Base-by-base conservation (phyloP, 2,113 vertebrate species). In the Lonchura striata region DNA sequence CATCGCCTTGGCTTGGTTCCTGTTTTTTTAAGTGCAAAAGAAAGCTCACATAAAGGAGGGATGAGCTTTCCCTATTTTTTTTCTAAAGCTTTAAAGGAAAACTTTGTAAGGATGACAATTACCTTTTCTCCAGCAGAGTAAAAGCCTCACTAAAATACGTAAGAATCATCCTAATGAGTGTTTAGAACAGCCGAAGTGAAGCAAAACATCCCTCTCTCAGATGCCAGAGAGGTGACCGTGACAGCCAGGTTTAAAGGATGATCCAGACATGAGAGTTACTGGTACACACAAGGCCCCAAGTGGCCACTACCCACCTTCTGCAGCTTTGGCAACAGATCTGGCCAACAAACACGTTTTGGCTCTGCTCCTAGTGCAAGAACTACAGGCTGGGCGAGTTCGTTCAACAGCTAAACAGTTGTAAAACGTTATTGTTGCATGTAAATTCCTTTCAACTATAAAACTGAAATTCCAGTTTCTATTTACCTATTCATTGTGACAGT, bases 401-500 rank as follows among this genome's bases (percentile, higher is more conserved):
- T 97, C 91, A 95, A 97, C 97, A 98, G 96, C 97, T 97, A 96
- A 97, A 98, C 98, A 98, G 98, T 98, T 97, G 96, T 98, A 96
- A 97, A 97, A 90, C 47, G 83, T 98, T 97, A 97, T 97, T 96
- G 98, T 98, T 98, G 98, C 98, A 98, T 99, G 98, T 98, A 96
- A 96, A 95, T 98, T 97, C 97, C 95, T 97, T 98, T 97, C 95
- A 95, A 88, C 94, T 91, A 92, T 96, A 97, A 97, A 98, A 96
- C 95, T 78, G 88, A 95, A 98, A 98, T 94, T 98, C 95, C 96
- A 97, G 90, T 98, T 97, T 98, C 97, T 98, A 98, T 98, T 98
- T 97, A 97, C 97, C 96, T 98, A 95, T 96, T 97, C 98, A 97
- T 98, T 98, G 98, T 98, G 98, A 98, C 98, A 99, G 98, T 99